Base-by-base conservation (phyloP, 2,888 invertebrate species). In the Watsonalla binaria region DNA sequence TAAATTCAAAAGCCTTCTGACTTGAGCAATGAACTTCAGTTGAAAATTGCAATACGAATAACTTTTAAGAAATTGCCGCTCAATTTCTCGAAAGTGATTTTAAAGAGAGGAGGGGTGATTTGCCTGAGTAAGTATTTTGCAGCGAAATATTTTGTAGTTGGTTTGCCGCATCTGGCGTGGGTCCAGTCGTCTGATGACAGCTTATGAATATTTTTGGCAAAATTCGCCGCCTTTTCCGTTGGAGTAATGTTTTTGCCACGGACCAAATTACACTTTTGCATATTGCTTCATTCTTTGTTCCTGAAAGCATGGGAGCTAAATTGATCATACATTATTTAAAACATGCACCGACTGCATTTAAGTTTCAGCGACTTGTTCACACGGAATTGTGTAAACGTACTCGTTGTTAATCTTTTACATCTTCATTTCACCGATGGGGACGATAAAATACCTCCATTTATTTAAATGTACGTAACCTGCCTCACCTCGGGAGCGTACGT, bases 191-290 rank as follows among this genome's bases (percentile, higher is more conserved):
- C 72, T 85, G 89, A 89, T 90, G 90, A 89, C 90, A 90, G 88
- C 88, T 88, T 89, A 90, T 90, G 90, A 90, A 90, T 90, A 89
- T 90, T 90, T 89, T 86, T 86, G 87, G 82, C 88, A 80, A 84
- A 87, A 86, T 81, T 80, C 80, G 65, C 75, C 65, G 82, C 80
- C 75, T 84, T 77, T 78, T 78, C 82, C 74, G 80, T 76, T 78
- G 76, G 68, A 74, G 74, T 73, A 74, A 77, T 75, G 73, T 77
- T 80, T 74, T 71, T 76, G 80, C 84, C 80, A 82, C 74, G 73
- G 67, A 71, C 64, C 59, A 73, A 76, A 78, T 80, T 81, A 69
- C 63, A 60, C 61, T 60, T 64, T 67, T 64, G 54, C 59, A 60
- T 62, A 57, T 62, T 55, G 33, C 59, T 51, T 46, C 51, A 49